Base-by-base conservation (phyloP, 2,797 vertebrate species). In the Sebastes miniatus region DNA sequence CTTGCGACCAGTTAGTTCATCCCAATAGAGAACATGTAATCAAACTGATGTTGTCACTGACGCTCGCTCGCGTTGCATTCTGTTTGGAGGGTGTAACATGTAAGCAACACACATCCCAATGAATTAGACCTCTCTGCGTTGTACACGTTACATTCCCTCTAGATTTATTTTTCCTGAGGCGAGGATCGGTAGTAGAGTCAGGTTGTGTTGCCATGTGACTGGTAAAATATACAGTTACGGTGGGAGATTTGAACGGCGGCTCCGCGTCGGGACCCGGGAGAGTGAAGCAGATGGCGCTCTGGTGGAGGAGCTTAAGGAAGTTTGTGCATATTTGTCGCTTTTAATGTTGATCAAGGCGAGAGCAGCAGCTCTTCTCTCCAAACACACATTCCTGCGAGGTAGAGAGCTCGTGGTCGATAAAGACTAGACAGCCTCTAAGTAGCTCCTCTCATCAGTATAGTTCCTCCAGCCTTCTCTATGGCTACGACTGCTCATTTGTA, bases 401-500 rank as follows among this genome's bases (percentile, higher is more conserved):
- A 13, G 66, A 83, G 72, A 64, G 69, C 76, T 75, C 31, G 47
- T 22, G 69, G 59, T 86, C 61, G 76, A 78, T 85, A 73, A 76
- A 75, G 68, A 81, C 70, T 25, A 67, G 80, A 80, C 79, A 12
- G 64, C 76, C 69, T 79, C 79, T 83, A 74, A 88, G 87, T 86
- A 80, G 85, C 79, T 62, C 2, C 81, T 81, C 89, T 88, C 77
- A n/a, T 83, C 83, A 70, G 81, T 85, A 76, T 58, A 76, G 73
- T 43, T 85, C 54, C 77, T 81, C 8, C 63, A 56, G 77, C 75
- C 75, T 50, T 79, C 79, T 81, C 85, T 63, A 6, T 79, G 57
- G 71, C 87, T 69, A 63, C 67, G 20, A 29, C 77, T 89, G 88
- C 87, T 93, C 91, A 91, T 91, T 91, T 92, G 90, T 83, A 85